These are phyloP conservation scores for Drymonia ruficornis DNA, from an alignment of 2,888 invertebrate genomes.

Conservation along the genomic window DNA sequence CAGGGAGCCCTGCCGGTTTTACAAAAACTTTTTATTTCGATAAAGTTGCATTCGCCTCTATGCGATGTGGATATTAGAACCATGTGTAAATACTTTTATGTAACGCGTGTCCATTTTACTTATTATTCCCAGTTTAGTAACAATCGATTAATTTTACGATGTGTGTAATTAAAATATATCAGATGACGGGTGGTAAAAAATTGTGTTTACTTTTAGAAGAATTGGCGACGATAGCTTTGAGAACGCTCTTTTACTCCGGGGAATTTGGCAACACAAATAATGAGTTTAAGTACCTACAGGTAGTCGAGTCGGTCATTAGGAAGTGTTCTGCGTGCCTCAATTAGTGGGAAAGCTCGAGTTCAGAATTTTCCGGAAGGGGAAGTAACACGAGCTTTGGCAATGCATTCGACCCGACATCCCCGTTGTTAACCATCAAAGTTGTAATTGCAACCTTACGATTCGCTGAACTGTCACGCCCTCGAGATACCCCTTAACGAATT, in stretches of 20 bases:
- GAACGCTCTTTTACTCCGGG: conserved; percentile 6
- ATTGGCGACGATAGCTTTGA: background rate
- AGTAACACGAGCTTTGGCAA: conserved; percentile 60
- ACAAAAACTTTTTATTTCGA: conserved; percentile 70
- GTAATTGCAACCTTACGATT: conserved; percentile 75
- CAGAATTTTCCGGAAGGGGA: conserved; percentile 62
- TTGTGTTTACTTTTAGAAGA: conserved; percentile 23
- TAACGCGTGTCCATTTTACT: conserved; percentile 55
- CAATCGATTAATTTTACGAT: conserved; percentile 75
- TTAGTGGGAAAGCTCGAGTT: conserved; percentile 58
- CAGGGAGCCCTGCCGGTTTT: conserved; percentile 63
- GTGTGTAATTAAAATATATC: conserved; percentile 67
- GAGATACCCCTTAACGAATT: conserved; percentile 64
- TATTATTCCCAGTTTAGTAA: conserved; percentile 61
- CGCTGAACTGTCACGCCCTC: conserved; percentile 69
- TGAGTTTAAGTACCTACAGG: conserved; percentile 55
- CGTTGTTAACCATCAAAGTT: conserved; percentile 63
- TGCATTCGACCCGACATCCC: conserved; percentile 48
- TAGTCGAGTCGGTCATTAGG: conserved; percentile 58
- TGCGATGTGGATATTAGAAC: conserved; percentile 60
- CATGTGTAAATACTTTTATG: conserved; percentile 55
- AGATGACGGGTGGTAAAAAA: conserved; percentile 17
- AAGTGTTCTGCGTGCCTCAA: conserved; percentile 57
- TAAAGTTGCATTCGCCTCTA: conserved; percentile 66
- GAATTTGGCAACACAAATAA: conserved; percentile 48